Evolutionary conservation across 2,888 invertebrate species (phyloP).

Genomic region (Heliconius sara): DNA sequence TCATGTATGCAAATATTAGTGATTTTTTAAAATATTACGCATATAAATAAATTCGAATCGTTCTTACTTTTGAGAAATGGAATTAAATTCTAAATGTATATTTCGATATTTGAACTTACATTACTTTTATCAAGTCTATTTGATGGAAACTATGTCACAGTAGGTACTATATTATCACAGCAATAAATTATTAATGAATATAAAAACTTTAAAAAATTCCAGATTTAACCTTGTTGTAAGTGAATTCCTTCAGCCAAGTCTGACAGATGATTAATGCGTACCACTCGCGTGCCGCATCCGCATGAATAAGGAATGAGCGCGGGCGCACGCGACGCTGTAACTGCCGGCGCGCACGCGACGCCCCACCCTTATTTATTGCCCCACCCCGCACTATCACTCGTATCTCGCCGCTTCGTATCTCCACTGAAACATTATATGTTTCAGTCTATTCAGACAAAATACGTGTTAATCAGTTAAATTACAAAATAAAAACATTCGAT

Average conservation of each 20-base stretch:
- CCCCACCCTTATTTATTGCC: constrained; percentile 57
- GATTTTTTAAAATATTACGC: constrained; percentile 32
- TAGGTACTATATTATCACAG: background rate
- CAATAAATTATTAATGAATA: background rate
- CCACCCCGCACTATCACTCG: constrained; percentile 56
- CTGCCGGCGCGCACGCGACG: constrained; percentile 69
- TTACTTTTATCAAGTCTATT: background rate
- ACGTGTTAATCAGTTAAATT: constrained; percentile 24
- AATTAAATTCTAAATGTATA: constrained; percentile 1
- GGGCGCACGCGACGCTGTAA: constrained; percentile 79
- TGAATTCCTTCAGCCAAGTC: constrained; percentile 41
- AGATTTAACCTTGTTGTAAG: constrained; percentile 33
- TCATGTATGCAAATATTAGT: constrained; percentile 31
- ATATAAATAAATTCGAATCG: constrained; percentile 6
- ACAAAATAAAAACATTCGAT: background rate
- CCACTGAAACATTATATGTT: constrained; percentile 38
- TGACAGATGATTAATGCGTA: constrained; percentile 52
- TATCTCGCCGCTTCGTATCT: constrained; percentile 69
- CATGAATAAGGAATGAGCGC: constrained; percentile 83
- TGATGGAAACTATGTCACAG: background rate
- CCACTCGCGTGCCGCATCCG: constrained; percentile 69
- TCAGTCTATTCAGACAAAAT: constrained; percentile 27
- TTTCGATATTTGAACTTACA: background rate
- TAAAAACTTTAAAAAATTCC: constrained; percentile 19
- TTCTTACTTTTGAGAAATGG: background rate